Percentiles rank a stretch among this genome's conserved stretches.
These are phyloP conservation scores for Ennomos quercinarius DNA, from an alignment of 2,888 invertebrate genomes.

Conservation along the genomic window DNA sequence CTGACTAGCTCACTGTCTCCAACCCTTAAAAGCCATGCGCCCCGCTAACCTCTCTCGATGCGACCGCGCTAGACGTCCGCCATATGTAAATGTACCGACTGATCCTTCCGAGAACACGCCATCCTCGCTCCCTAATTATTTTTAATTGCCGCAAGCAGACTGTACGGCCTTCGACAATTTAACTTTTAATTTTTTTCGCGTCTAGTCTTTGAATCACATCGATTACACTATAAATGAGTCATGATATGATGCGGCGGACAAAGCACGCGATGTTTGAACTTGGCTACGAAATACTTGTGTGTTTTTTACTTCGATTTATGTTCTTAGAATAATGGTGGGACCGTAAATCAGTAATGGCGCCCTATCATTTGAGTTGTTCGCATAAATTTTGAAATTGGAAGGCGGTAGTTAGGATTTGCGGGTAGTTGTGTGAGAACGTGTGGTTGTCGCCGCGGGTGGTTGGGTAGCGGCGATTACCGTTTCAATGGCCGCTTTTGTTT, in stretches of 20 bases:
- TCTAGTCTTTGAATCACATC: conserved; percentile 77
- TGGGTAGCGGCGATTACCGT: conserved; percentile 32
- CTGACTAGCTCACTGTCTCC: too few relatives aligned
- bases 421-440: conserved; percentile 48
- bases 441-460: conserved; percentile 70
- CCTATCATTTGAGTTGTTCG: conserved; percentile 79
- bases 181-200: conserved; percentile 78
- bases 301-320: conserved; percentile 69
- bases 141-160: conserved; percentile 82
- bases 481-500: conserved; percentile 37
- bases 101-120: conserved; percentile 81
- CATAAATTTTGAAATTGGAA: conserved; percentile 65
- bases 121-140: conserved; percentile 83
- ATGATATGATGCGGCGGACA: conserved; percentile 51
- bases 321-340: conserved; percentile 72
- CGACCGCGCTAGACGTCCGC: conserved; percentile 47
- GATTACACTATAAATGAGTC: conserved; percentile 73
- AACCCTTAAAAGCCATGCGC: neutral
- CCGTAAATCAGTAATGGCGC: conserved; percentile 80
- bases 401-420: conserved; percentile 59
- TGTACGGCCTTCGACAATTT: conserved; percentile 78
- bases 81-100: conserved; percentile 79
- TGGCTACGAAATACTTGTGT: conserved; percentile 59
- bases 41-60: conserved; percentile 37
- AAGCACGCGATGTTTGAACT: conserved; percentile 58